These are phyloP conservation scores for Phalacrocorax brasilianus DNA, from an alignment of 2,113 vertebrate genomes.

Conservation along the genomic window DNA sequence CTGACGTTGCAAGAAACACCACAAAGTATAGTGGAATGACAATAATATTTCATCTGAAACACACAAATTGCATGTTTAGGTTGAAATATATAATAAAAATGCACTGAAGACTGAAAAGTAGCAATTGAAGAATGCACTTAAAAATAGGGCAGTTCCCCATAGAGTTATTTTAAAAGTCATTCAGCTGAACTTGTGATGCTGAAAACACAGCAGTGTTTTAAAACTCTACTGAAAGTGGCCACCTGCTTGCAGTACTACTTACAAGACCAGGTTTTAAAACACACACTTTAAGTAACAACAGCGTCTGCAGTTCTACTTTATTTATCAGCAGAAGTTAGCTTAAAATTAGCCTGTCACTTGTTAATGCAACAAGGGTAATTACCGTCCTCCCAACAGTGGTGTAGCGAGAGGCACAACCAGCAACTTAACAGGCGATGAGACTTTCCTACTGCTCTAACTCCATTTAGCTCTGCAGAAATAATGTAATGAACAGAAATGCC, in stretches of 20 bases:
- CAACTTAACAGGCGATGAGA: fast-evolving
- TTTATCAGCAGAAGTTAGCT: not conserved
- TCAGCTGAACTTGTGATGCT: not conserved
- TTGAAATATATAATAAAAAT: not conserved
- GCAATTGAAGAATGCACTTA: not conserved
- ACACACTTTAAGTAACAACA: not conserved
- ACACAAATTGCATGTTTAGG: not conserved
- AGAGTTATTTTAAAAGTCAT: not conserved
- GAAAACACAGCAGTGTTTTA: not conserved
- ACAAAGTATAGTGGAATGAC: not conserved
- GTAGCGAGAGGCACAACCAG: not conserved
- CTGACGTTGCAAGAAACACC: not conserved
- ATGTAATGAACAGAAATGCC: not conserved
- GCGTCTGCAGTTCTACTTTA: fast-evolving
- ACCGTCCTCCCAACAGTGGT: not conserved
- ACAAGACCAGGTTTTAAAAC: not conserved
- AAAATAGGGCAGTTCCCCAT: not conserved
- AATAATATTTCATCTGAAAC: not conserved
- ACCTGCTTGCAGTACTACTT: not conserved
- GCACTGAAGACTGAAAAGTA: not conserved
- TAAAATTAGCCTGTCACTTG: not conserved
- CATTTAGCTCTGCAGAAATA: not conserved
- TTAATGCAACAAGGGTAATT: not conserved
- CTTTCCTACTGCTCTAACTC: not conserved
- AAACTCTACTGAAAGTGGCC: not conserved